Conservation (phyloP, 2,797 vertebrate genomes). For the Babyrousa celebensis region DNA sequence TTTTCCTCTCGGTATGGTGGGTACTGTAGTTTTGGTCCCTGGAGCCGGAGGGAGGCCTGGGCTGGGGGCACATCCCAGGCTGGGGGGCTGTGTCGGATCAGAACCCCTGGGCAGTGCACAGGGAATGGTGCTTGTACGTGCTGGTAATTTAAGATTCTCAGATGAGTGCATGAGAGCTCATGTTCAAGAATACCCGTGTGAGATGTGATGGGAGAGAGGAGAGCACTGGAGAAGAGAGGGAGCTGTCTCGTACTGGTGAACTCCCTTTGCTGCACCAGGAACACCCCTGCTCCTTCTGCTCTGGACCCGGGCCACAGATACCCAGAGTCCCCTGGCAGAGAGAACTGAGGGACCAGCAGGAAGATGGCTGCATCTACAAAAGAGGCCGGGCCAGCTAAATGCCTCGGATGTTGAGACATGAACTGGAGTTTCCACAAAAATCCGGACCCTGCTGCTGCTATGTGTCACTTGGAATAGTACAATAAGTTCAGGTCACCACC, state of each 20-base stretch:
- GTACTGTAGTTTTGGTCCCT: too few relatives aligned
- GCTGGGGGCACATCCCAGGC: background rate
- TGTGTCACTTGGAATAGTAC: background rate
- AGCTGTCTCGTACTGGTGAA: background rate
- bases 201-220: background rate
- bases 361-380: background rate
- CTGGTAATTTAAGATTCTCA: background rate
- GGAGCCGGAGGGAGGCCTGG: background rate
- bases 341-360: background rate
- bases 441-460: background rate
- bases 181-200: background rate
- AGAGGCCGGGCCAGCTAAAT: background rate
- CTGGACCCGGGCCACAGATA: fast-evolving
- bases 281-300: background rate
- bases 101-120: too few relatives aligned
- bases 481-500: background rate
- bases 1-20: background rate
- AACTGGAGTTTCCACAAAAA: background rate
- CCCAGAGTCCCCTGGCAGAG: background rate
- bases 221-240: background rate
- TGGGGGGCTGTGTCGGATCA: background rate
- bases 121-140: background rate
- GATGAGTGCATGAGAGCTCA: background rate
- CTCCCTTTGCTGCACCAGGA: background rate
- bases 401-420: background rate